Evolutionary conservation across 2,797 vertebrate genomes (phyloP).

Genomic region (Leuciscus waleckii): DNA sequence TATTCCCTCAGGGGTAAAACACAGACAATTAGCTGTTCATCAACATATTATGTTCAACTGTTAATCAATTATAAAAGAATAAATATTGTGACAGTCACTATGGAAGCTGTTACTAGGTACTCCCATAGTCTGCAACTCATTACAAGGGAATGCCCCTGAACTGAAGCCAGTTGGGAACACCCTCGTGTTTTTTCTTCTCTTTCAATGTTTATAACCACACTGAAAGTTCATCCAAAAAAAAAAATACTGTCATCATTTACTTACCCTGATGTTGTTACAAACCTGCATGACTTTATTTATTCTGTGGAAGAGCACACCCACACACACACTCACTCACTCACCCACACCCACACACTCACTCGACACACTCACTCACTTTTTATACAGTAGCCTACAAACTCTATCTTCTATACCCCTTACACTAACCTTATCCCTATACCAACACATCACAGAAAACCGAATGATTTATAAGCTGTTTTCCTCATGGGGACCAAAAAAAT

Average conservation of each 20-base stretch:
- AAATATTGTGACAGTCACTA: slow-evolving; percentile 6
- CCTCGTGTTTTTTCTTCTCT: not conserved
- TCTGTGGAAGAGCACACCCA: not conserved
- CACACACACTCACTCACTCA: not conserved
- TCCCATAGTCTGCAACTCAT: not conserved
- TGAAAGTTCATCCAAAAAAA: not conserved
- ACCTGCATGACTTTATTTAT: not conserved
- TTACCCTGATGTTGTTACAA: not conserved
- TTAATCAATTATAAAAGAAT: not conserved
- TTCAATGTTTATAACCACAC: not conserved
- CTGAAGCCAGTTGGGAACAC: not conserved
- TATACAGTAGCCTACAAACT: too few relatives aligned
- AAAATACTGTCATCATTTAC: not conserved
- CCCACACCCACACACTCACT: too few relatives aligned
- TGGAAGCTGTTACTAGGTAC: not conserved
- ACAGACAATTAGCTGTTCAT: not conserved
- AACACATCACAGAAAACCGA: too few relatives aligned
- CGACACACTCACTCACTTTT: too few relatives aligned
- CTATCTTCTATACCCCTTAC: too few relatives aligned
- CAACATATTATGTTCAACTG: not conserved
- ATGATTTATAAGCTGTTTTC: too few relatives aligned
- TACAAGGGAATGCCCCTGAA: not conserved
- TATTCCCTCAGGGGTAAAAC: not conserved
- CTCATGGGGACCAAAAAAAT: too few relatives aligned
- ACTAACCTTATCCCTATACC: too few relatives aligned